Evolutionary conservation across 1,140 invertebrate genomes (phyloP).

Genomic region (Delia radicum): DNA sequence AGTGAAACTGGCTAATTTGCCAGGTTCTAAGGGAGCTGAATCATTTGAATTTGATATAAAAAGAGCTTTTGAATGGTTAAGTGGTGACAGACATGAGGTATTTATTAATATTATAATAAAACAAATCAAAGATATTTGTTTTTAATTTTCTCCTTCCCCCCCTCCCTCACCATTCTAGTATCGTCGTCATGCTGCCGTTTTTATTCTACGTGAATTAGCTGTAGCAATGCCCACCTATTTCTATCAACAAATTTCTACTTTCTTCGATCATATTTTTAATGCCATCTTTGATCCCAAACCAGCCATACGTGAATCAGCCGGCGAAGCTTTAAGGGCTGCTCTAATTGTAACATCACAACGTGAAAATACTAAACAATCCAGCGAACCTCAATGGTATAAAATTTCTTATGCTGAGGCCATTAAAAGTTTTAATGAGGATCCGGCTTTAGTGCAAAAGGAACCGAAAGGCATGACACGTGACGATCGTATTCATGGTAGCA

Average conservation of each 20-base stretch:
- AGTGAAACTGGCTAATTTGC: slow-evolving; percentile 85
- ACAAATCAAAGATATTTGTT: background rate
- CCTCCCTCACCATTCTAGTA: slow-evolving; percentile 61
- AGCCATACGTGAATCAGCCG: slow-evolving; percentile 88
- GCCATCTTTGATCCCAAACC: slow-evolving; percentile 90
- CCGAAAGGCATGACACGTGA: slow-evolving; percentile 78
- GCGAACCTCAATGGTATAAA: slow-evolving; percentile 87
- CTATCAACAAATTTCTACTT: slow-evolving; percentile 94
- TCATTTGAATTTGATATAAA: slow-evolving; percentile 97
- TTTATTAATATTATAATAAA: background rate
- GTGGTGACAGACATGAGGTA: slow-evolving; percentile 82
- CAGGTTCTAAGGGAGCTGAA: slow-evolving; percentile 89
- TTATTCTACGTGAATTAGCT: slow-evolving; percentile 91
- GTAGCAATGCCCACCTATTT: slow-evolving; percentile 96
- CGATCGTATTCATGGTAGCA: slow-evolving; percentile 88
- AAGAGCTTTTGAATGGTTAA: slow-evolving; percentile 90
- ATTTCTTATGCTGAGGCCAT: slow-evolving; percentile 90
- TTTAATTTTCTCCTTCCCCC: too few relatives aligned
- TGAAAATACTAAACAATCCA: slow-evolving; percentile 86
- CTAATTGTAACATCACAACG: slow-evolving; percentile 92
- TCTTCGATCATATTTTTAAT: slow-evolving; percentile 94
- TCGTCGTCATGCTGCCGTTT: slow-evolving; percentile 86
- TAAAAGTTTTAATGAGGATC: slow-evolving; percentile 74
- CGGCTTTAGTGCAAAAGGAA: slow-evolving; percentile 61
- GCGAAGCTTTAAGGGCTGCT: slow-evolving; percentile 88